Percentiles rank a stretch among this genome's conserved stretches.
Conservation (phyloP, 2,888 invertebrate species). For the Hirtodrosophila duncani region DNA sequence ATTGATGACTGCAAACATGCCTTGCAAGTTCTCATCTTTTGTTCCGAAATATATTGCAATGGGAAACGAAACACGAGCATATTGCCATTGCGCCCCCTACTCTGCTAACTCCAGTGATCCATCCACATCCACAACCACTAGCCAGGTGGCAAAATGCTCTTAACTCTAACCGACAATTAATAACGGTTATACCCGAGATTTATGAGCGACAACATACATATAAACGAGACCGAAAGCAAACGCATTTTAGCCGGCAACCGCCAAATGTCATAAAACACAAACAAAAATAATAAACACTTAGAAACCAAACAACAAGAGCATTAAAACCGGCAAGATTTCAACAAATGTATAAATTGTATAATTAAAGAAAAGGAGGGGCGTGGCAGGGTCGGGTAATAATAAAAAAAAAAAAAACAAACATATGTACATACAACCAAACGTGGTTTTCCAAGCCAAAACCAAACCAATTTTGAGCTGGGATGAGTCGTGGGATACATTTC, state of each 20-base stretch:
- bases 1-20: too few species aligned
- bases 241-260: conserved; percentile 39
- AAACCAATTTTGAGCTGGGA: conserved; percentile 41
- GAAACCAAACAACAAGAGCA: conserved; percentile 28
- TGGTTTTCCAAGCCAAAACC: conserved; percentile 51
- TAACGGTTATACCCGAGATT: conserved; percentile 48
- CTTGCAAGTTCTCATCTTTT: too few species aligned
- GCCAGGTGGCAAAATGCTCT: neutral
- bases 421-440: conserved; percentile 24
- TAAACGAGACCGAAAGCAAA: conserved; percentile 48
- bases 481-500: conserved; percentile 62
- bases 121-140: conserved; percentile 4
- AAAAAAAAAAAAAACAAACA: conserved; percentile 25
- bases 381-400: conserved; percentile 44
- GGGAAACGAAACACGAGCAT: too few species aligned
- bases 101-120: too few species aligned
- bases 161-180: conserved; percentile 52
- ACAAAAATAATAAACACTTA: conserved; percentile 12
- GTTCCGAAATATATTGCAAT: too few species aligned
- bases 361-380: conserved; percentile 53
- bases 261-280: conserved; percentile 46
- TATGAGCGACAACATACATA: conserved; percentile 38
- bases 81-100: too few species aligned
- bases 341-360: conserved; percentile 51
- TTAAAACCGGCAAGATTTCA: conserved; percentile 34